Evolutionary conservation across 2,888 invertebrate species (phyloP), one percentile per base, ranked within the genome.

Genomic region (Endotricha flammealis): DNA sequence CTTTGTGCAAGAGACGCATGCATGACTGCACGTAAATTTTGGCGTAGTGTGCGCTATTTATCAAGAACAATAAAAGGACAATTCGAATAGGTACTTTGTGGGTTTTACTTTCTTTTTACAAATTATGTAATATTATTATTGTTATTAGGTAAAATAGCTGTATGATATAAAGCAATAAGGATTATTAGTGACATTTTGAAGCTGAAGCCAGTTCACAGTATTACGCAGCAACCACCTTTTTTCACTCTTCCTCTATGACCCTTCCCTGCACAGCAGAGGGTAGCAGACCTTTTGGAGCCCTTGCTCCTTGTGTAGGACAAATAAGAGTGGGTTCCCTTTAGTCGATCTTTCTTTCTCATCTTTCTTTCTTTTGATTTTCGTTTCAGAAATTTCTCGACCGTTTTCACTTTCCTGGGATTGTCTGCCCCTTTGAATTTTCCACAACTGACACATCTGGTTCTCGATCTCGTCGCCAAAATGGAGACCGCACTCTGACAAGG

Each of bases 401-500:
- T 42, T 4, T 45, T 14, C 0, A 53, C 52, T 10, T 53, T 73
- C 38, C 62, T 61, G 1, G 66, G 56, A 24, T 64, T 45, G 0
- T 6, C 4, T 1, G 39, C 37, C 13, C 57, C 41, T 41, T 55
- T 63, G 34, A 49, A 64, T 51, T 65, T 76, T 6, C 68, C 64
- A 38, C 83, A 81, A 11, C 43, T 56, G 5, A 39, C 32, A 45
- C 82, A 83, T 44, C 39, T 50, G n/a, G 64, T n/a, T 39, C 50
- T 74, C 1, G 78, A 66, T 41, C 57, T 65, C 2, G 77, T 75
- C 7, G 71, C 46, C 71, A 85, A 64, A 12, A 83, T 80, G 8
- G 85, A 83, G 1, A 65, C 69, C 1, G 85, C 85, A 44, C 85
- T 85, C 31, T 37, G 59, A 46, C 85, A 85, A 3, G 76, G 81